Percentiles rank a stretch among this genome's conserved stretches.
phyloP scores from a whole-genome alignment of 2,113 vertebrate genomes.

The Propithecus coquereli region DNA sequence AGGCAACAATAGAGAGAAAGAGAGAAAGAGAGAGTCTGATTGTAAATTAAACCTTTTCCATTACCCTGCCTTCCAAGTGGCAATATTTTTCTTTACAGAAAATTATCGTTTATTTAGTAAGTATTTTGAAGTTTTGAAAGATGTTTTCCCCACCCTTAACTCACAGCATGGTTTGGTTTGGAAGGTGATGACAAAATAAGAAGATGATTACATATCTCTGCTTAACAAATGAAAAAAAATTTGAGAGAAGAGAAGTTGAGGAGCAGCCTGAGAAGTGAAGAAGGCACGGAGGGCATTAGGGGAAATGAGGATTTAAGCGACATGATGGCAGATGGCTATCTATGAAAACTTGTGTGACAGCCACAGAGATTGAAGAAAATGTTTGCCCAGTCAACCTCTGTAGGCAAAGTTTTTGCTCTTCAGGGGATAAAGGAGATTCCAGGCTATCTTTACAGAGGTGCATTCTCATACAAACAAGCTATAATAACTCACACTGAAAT shows the following conservation, averaged over 20 bases:
- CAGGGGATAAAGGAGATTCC: background rate
- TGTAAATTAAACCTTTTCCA: background rate
- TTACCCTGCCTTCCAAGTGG: background rate
- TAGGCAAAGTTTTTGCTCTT: background rate
- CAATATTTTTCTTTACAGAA: background rate
- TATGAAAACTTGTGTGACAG: background rate
- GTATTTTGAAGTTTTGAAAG: background rate
- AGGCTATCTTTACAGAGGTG: background rate
- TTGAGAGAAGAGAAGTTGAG: background rate
- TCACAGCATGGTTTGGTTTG: background rate
- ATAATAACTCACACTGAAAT: background rate
- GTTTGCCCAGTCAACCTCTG: background rate
- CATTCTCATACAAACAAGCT: background rate
- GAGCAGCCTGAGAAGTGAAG: background rate
- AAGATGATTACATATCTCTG: background rate
- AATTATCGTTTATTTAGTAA: background rate
- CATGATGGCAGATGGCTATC: background rate
- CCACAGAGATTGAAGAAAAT: background rate
- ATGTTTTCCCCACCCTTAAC: background rate
- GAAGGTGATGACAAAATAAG: background rate
- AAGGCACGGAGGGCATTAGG: background rate
- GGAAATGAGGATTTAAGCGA: background rate
- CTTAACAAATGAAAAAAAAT: background rate
- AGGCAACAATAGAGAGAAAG: background rate
- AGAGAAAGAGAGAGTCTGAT: background rate